Evolutionary conservation across 2,113 vertebrate species (phyloP).

Genomic region (Leptodactylus fuscus): DNA sequence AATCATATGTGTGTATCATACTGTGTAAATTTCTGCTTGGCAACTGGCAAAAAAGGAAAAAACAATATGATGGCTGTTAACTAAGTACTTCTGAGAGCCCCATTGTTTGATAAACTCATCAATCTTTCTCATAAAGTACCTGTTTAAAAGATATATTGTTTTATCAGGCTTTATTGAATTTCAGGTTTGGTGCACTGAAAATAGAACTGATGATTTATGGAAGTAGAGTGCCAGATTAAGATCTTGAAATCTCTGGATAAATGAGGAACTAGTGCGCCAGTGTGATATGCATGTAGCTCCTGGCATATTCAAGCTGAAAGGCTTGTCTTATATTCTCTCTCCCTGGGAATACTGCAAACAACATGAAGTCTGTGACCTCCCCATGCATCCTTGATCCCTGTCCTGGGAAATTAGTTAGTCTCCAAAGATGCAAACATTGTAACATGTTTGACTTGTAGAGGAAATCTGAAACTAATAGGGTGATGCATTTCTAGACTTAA

Average conservation of each 20-base stretch:
- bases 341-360: conserved; percentile 21
- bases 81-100: conserved; percentile 49
- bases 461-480: background rate
- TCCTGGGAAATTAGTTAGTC: conserved; percentile 51
- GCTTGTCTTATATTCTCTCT: conserved; percentile 5
- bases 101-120: conserved; percentile 61
- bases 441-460: background rate
- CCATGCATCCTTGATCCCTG: conserved; percentile 14
- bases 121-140: conserved; percentile 58
- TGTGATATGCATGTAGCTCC: conserved; percentile 44
- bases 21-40: conserved; percentile 5
- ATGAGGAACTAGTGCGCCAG: conserved; percentile 37
- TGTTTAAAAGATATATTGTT: conserved; percentile 60
- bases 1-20: conserved; percentile 24
- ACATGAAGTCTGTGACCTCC: conserved; percentile 44
- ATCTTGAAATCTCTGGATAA: conserved; percentile 59
- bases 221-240: conserved; percentile 50
- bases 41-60: conserved; percentile 22
- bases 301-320: conserved; percentile 40
- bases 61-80: conserved; percentile 51
- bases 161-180: conserved; percentile 58
- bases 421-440: conserved; percentile 38
- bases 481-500: background rate
- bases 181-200: conserved; percentile 58
- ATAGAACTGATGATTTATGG: conserved; percentile 60